Base-by-base conservation (phyloP, 2,797 vertebrate genomes). In the Hypotaenidia philippensis region DNA sequence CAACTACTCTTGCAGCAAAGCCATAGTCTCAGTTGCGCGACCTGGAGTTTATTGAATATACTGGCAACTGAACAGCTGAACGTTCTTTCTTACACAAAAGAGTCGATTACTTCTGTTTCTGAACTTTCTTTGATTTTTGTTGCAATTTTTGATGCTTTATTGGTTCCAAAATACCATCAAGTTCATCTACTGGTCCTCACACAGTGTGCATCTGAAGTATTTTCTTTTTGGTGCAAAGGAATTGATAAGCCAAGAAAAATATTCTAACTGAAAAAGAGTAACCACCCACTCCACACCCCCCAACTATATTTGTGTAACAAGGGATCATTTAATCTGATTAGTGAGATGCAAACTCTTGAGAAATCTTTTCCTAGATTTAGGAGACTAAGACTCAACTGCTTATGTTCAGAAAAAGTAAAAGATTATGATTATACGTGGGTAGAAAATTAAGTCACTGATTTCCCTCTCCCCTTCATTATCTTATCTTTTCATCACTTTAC, bases 211-310 rank as follows among this genome's bases (percentile, higher is more conserved):
- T 53, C 6, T 52, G 4, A 79, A 72, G 5, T 82, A 61, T 19
- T 74, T 81, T 87, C 6, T 63, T 66, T 47, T 50, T 32, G 7
- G 12, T 50, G 12, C 6, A 47, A 40, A 57, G n/a, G 8, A 6
- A 80, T 93, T 90, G 41, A 56, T 65, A 81, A 81, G 22, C 10
- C 11, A 52, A 36, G 10, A 55, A 60, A 7, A 14, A 5, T 3
- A 2, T 8, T 69, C 15, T 79, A 79, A 79, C 71, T 47, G 9
- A 70, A 91, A 68, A 80, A 12, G 4, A 56, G 29, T 15, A 18
- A 3, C 0, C 6, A 14, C 41, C 7, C 41, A 44, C 18, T 7
- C 16, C 41, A 41, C 8, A 7, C 5, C 5, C 10, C 5, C 10
- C 29, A 29, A 5, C 10, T 34, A 8, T 63, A 53, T 63, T 38